Evolutionary conservation across 2,113 vertebrate genomes (phyloP).

Genomic region (Paradoxurus hermaphroditus): DNA sequence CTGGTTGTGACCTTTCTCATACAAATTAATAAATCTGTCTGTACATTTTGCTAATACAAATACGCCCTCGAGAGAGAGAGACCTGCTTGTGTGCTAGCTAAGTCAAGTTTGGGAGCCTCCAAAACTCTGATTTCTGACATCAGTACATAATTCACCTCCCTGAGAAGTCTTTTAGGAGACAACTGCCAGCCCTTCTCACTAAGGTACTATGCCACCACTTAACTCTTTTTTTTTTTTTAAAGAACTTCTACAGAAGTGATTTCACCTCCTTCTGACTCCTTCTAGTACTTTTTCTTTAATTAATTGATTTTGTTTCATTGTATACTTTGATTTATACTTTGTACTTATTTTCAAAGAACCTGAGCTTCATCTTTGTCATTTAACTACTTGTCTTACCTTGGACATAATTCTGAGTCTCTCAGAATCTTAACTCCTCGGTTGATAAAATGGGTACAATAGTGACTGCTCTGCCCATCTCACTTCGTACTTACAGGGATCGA

Average conservation of each 20-base stretch:
- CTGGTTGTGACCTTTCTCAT: neutral
- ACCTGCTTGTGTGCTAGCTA: neutral
- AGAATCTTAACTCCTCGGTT: neutral
- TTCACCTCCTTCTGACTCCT: neutral
- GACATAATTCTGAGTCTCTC: neutral
- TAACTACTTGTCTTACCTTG: neutral
- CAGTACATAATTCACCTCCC: neutral
- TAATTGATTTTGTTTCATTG: neutral
- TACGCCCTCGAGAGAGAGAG: neutral
- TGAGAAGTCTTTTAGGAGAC: neutral
- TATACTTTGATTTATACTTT: neutral
- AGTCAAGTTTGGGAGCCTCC: neutral
- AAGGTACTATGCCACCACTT: rapidly evolving
- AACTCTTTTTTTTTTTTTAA: neutral
- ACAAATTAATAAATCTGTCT: neutral
- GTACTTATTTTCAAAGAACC: neutral
- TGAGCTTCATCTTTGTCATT: neutral
- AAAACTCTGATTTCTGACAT: neutral
- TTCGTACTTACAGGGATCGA: neutral
- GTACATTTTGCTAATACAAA: neutral
- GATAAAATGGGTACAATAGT: neutral
- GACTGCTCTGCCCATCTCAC: neutral
- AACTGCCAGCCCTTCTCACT: neutral
- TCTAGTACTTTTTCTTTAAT: neutral
- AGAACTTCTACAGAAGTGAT: neutral